Conservation (phyloP, 2,113 vertebrate genomes). For the Corapipo altera region DNA sequence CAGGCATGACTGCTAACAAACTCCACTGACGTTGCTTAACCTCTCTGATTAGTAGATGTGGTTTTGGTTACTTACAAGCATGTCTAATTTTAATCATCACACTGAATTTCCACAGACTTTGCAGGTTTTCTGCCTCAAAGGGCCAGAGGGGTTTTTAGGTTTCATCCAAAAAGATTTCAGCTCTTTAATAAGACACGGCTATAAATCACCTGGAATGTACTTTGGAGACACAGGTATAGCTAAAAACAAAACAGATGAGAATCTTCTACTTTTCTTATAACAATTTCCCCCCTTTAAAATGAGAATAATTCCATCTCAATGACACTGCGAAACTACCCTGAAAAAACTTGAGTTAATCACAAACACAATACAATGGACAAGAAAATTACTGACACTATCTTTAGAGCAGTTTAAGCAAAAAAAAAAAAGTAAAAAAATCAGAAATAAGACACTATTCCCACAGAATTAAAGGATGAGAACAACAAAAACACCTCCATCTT, state of each 20-base stretch:
- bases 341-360: background rate
- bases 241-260: background rate
- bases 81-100: background rate
- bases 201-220: background rate
- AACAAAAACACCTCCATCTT: accelerated
- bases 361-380: background rate
- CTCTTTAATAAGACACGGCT: background rate
- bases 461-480: background rate
- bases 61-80: background rate
- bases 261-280: background rate
- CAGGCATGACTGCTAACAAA: background rate
- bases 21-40: background rate
- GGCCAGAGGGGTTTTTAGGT: background rate
- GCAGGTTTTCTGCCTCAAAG: background rate
- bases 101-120: background rate
- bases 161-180: background rate
- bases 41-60: background rate
- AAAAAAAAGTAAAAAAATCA: background rate
- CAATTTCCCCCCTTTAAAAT: background rate
- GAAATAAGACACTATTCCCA: background rate
- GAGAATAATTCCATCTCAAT: background rate
- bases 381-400: background rate
- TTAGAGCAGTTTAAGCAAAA: background rate
- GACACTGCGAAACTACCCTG: background rate
- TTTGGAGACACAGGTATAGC: background rate